phyloP scores from a whole-genome alignment of 2,113 vertebrate species.

The Crotophaga sulcirostris region DNA sequence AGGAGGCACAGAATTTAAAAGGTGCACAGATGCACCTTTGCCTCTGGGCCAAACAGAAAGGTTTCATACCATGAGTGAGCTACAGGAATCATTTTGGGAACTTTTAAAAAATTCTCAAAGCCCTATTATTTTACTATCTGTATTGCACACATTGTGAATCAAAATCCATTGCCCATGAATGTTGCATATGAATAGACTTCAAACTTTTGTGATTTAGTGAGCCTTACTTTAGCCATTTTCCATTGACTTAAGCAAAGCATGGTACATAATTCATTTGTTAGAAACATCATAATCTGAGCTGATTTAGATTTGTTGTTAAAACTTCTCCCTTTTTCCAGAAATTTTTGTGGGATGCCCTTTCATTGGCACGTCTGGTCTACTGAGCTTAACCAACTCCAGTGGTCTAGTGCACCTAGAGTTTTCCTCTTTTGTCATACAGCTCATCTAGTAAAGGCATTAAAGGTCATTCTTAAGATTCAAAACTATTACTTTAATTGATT shows the following conservation, averaged over 20 bases:
- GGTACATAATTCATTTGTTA: neutral
- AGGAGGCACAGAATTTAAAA: neutral
- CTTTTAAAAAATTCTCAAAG: neutral
- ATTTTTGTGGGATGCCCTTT: neutral
- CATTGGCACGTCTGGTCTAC: neutral
- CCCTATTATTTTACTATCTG: neutral
- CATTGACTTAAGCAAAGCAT: neutral
- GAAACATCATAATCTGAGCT: neutral
- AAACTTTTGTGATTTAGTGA: neutral
- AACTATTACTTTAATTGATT: slow-evolving; percentile 18
- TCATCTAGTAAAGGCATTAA: neutral
- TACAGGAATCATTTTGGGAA: neutral
- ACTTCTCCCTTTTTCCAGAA: neutral
- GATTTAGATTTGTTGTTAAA: neutral
- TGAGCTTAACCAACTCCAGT: neutral
- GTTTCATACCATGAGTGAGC: neutral
- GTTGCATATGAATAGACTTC: neutral
- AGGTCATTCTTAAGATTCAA: slow-evolving; percentile 1
- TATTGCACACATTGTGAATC: neutral
- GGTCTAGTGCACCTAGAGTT: neutral
- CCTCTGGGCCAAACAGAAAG: neutral
- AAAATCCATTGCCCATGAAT: neutral
- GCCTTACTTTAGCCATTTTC: neutral
- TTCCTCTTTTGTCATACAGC: neutral
- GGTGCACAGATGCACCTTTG: neutral